Percentiles rank a stretch among this genome's conserved stretches.
Conservation (phyloP, 2,888 invertebrate genomes). For the Strigamia transsilvanica region DNA sequence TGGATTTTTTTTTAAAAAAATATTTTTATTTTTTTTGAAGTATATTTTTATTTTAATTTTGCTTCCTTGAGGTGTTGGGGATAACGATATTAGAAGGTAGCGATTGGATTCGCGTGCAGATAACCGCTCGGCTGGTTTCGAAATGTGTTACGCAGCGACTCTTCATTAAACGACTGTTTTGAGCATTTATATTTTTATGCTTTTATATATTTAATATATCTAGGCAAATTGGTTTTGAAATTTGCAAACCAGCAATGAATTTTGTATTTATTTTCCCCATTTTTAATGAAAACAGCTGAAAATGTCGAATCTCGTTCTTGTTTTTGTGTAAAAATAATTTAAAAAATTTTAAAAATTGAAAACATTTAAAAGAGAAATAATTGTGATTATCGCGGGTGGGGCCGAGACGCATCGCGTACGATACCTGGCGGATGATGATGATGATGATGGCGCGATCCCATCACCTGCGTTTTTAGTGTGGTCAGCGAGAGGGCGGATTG, state of each 20-base stretch:
- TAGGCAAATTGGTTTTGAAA: no score
- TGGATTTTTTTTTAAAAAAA: slow-evolving; percentile 37
- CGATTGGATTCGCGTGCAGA: slow-evolving; percentile 26
- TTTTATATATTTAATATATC: background rate
- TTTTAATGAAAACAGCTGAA: slow-evolving; percentile 4
- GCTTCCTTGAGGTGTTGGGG: slow-evolving; percentile 22
- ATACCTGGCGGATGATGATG: slow-evolving; percentile 4
- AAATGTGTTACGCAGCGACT: slow-evolving; percentile 14
- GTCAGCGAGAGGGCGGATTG: slow-evolving; percentile 28
- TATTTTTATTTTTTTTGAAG: background rate
- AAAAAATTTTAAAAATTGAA: background rate
- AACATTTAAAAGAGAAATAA: slow-evolving; percentile 13
- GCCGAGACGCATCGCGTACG: background rate
- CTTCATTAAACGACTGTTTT: background rate
- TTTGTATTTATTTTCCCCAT: no score
- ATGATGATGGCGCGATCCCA: slow-evolving; percentile 28
- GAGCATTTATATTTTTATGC: background rate
- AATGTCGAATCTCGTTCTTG: no score
- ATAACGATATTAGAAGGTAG: slow-evolving; percentile 18
- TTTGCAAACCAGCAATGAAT: no score
- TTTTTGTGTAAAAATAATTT: no score
- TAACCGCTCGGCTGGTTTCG: slow-evolving; percentile 4
- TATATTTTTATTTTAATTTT: slow-evolving; percentile 23
- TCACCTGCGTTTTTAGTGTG: slow-evolving; percentile 52
- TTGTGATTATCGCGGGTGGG: background rate